Base-by-base conservation (phyloP, 2,797 vertebrate species). In the Sebastes nivosus region DNA sequence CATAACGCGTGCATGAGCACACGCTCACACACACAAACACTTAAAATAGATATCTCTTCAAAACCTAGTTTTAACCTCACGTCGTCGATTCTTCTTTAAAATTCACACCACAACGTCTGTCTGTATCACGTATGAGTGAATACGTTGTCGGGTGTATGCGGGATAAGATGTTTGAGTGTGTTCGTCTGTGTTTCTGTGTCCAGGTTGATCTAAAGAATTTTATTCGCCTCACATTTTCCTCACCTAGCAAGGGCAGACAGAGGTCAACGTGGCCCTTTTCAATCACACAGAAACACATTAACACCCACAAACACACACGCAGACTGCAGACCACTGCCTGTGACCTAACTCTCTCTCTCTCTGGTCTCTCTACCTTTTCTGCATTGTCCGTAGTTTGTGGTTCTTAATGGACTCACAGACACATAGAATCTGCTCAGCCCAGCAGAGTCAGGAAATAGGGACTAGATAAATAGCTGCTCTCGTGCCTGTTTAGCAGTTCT, bases 331-430 rank as follows among this genome's bases (percentile, higher is more conserved):
- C 29, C 42, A 18, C 20, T 34, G 67, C 46, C 36, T 64, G 24
- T 36, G 24, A 71, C 61, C 58, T 57, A 20, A 61, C 73, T 30
- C 32, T 55, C 63, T 63, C 50, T 46, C 16, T 18, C 46, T 50
- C 16, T 50, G 46, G 6, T 71, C 38, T 73, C 24, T 59, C 8
- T 61, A 4, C 8, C 24, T 58, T 80, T 71, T 66, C 29, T 84
- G 58, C 65, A 58, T 22, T 25, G 36, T 63, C 42, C 2, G n/a
- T 71, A 30, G 36, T 68, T 77, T 75, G 74, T 70, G 29, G 20
- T 72, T 79, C 30, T 77, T 69, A 79, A 83, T 83, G 71, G 74
- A 75, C 24, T 57, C 75, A 59, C 22, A 79, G 55, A 72, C 61
- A 78, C 27, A 74, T 80, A 34, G 67, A 81, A 65, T 63, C 9